Conservation (phyloP, 1,140 invertebrate genomes). For the Drosophila kepulauana region DNA sequence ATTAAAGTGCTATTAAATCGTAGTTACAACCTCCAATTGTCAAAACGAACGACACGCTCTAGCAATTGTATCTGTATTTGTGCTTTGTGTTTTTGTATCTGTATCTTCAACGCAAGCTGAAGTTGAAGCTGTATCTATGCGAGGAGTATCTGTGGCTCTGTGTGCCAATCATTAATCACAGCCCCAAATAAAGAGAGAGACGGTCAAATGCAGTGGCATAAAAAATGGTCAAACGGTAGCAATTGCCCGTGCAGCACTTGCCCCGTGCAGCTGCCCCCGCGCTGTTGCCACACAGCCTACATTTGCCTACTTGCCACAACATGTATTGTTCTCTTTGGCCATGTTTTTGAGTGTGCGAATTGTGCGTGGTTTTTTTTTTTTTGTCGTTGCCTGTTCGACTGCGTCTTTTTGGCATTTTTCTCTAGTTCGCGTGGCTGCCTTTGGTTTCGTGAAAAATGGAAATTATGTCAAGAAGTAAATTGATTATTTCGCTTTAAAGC, state of each 20-base stretch:
- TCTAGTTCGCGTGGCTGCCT: conserved; percentile 62
- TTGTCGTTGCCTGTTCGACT: not conserved
- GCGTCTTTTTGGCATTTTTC: conserved; percentile 57
- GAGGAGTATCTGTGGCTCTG: conserved; percentile 36
- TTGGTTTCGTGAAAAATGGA: conserved; percentile 84
- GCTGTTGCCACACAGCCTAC: conserved; percentile 1
- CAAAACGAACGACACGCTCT: conserved; percentile 20
- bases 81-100: not conserved
- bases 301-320: conserved; percentile 45
- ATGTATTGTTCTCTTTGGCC: conserved; percentile 36
- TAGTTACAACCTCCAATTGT: conserved; percentile 70
- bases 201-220: conserved; percentile 47
- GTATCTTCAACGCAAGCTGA: not conserved
- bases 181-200: conserved; percentile 66
- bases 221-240: conserved; percentile 57
- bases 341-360: conserved; percentile 56
- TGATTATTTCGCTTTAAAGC: conserved; percentile 85
- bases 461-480: conserved; percentile 85
- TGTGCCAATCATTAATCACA: conserved; percentile 67
- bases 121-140: not conserved
- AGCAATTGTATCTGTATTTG: conserved; percentile 3
- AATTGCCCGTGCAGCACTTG: conserved; percentile 31
- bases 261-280: not conserved
- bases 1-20: conserved; percentile 81
- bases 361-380: conserved; percentile 54